Evolutionary conservation across 2,888 invertebrate species (phyloP).

Genomic region (Chirona hameri): DNA sequence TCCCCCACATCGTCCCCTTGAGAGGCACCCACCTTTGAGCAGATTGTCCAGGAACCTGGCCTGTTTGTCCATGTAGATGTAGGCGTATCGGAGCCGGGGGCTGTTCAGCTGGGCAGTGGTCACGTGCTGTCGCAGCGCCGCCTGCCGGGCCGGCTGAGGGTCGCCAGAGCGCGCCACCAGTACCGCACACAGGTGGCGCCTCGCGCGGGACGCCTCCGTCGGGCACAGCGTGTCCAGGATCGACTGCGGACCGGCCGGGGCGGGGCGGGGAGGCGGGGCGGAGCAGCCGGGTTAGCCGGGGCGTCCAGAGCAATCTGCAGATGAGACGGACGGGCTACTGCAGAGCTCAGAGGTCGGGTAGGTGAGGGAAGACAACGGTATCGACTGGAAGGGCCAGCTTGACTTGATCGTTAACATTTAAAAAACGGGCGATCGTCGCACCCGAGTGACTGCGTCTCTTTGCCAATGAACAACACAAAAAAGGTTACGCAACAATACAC

Average conservation of each 20-base stretch:
- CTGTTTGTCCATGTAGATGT: constrained; percentile 78
- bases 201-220: constrained; percentile 73
- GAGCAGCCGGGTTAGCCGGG: neutral
- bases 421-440: too few species aligned
- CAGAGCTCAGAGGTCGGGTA: too few species aligned
- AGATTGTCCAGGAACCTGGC: constrained; percentile 74
- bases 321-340: neutral
- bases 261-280: neutral
- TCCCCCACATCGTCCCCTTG: too few species aligned
- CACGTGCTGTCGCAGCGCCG: constrained; percentile 62
- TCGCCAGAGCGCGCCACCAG: constrained; percentile 61
- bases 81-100: constrained; percentile 77
- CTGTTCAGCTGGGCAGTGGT: constrained; percentile 63
- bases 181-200: constrained; percentile 71
- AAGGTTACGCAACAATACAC: too few species aligned
- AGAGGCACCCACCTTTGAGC: constrained; percentile 48
- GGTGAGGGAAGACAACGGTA: too few species aligned
- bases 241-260: constrained; percentile 50
- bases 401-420: too few species aligned
- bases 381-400: too few species aligned
- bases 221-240: constrained; percentile 82
- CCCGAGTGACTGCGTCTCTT: too few species aligned
- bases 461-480: too few species aligned
- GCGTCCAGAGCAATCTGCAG: neutral
- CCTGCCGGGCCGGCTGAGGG: constrained; percentile 61